Percentiles rank a stretch among this genome's conserved stretches.
Evolutionary conservation across 2,888 invertebrate genomes (phyloP).

Genomic region (Nephrocerus scutellatus): DNA sequence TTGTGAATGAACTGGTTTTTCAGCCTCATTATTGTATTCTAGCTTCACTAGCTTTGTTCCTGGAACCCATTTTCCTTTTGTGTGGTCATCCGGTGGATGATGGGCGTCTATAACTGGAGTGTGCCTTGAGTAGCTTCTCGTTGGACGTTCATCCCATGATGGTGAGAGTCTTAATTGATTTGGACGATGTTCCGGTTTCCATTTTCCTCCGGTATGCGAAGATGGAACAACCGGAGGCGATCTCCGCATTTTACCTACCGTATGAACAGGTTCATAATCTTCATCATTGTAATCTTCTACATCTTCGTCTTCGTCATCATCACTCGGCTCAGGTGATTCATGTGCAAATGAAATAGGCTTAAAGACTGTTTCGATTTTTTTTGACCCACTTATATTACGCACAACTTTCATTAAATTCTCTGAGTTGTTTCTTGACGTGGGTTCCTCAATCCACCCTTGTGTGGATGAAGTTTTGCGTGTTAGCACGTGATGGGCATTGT

Average conservation of each 20-base stretch:
- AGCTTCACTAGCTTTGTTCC: conserved; percentile 55
- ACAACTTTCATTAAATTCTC: conserved; percentile 59
- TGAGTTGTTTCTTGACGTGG: conserved; percentile 23
- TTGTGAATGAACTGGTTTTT: conserved; percentile 30
- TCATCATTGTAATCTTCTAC: conserved; percentile 51
- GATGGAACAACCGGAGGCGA: conserved; percentile 49
- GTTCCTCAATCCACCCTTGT: conserved; percentile 41
- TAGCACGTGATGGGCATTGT: no score
- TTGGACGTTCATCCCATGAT: conserved; percentile 52
- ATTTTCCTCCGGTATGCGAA: conserved; percentile 62
- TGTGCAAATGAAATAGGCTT: conserved; percentile 36
- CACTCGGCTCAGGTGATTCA: conserved; percentile 33
- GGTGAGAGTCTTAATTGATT: conserved; percentile 36
- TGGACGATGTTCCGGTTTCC: conserved; percentile 59
- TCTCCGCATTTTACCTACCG: conserved; percentile 28
- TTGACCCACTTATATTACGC: conserved; percentile 55
- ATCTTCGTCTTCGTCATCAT: conserved; percentile 50
- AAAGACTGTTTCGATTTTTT: conserved; percentile 51
- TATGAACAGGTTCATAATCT: conserved; percentile 50
- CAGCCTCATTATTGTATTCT: conserved; percentile 48
- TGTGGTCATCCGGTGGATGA: conserved; percentile 62
- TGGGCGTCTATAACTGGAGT: conserved; percentile 42
- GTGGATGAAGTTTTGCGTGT: conserved; percentile 39
- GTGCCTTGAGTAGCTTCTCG: conserved; percentile 24
- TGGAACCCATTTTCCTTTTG: conserved; percentile 73